Base-by-base conservation (phyloP, 2,797 vertebrate species). In the Myripristis murdjan region DNA sequence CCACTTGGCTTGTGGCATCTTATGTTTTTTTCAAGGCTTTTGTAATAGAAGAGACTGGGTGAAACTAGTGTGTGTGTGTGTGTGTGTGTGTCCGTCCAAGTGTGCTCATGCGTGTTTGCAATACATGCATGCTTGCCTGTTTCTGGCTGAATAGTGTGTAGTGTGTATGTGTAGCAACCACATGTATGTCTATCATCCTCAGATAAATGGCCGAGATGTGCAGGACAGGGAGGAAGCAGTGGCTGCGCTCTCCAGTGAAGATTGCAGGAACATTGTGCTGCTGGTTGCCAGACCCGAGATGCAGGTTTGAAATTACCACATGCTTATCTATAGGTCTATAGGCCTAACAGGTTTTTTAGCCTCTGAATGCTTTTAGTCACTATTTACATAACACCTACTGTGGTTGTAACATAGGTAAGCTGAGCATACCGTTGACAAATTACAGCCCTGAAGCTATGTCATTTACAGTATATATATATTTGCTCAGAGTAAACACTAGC, bases 171-270 rank as follows among this genome's bases (percentile, higher is more conserved):
- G n/a, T n/a, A 48, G 43, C 1, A 26, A 20, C 81, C 33, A 4
- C 4, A 65, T 90, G 86, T 93, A 94, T 95, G 68, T 90, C 79
- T 93, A 76, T 89, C 72, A 39, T 77, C 55, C 71, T 62, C 87
- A 99, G 98, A 98, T 99, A 94, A 98, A 99, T 91, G 97, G 98
- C 49, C 96, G 96, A 84, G 97, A 99, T 75, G 92, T 99, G 74
- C 97, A 96, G 90, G 96, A 98, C 84, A 90, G 96, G 74, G 95
- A 97, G 83, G 97, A 96, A 69, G 98, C 97, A 0, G 96, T 99
- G 92, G 96, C 96, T 0, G 86, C 95, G 54, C 97, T 99, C 70
- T 97, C 97, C 70, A 96, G 87, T 0, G 97, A 98, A 7, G 96
- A 97, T 85, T 95, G 95, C 73, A 95, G 92, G 89, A 97, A 93